These are phyloP conservation scores for Casuarius casuarius DNA, from an alignment of 2,113 vertebrate species.

Conservation along the genomic window DNA sequence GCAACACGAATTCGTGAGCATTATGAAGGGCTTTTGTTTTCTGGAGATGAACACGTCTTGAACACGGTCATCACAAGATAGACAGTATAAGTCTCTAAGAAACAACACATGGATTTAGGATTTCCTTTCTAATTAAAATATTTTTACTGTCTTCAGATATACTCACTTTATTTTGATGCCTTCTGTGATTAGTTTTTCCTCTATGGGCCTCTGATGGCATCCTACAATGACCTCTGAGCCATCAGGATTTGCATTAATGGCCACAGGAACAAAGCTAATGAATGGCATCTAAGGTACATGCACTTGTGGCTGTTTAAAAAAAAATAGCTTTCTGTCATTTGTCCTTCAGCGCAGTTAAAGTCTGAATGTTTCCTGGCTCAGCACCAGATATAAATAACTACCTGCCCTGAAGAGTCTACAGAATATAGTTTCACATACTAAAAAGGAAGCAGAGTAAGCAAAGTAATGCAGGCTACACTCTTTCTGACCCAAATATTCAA, in stretches of 20 bases:
- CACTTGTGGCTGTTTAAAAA: not conserved
- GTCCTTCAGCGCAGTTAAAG: not conserved
- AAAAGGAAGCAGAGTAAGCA: not conserved
- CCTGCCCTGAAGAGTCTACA: not conserved
- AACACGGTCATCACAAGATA: not conserved
- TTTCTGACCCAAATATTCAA: not conserved
- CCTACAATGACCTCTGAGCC: not conserved
- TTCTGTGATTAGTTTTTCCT: not conserved
- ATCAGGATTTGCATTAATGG: not conserved
- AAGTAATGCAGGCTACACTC: not conserved
- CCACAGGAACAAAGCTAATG: not conserved
- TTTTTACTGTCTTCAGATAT: not conserved
- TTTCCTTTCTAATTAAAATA: not conserved
- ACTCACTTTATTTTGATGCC: not conserved
- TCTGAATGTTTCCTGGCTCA: not conserved
- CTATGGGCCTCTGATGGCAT: not conserved
- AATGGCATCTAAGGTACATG: not conserved
- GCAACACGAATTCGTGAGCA: not conserved
- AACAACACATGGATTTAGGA: not conserved
- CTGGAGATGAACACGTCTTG: not conserved
- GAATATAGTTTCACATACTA: not conserved
- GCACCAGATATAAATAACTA: not conserved
- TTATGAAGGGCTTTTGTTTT: not conserved
- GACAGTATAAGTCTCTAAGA: not conserved
- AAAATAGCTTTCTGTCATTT: not conserved